Base-by-base conservation (phyloP, 2,113 vertebrate genomes). In the Reinhardtius hippoglossoides region DNA sequence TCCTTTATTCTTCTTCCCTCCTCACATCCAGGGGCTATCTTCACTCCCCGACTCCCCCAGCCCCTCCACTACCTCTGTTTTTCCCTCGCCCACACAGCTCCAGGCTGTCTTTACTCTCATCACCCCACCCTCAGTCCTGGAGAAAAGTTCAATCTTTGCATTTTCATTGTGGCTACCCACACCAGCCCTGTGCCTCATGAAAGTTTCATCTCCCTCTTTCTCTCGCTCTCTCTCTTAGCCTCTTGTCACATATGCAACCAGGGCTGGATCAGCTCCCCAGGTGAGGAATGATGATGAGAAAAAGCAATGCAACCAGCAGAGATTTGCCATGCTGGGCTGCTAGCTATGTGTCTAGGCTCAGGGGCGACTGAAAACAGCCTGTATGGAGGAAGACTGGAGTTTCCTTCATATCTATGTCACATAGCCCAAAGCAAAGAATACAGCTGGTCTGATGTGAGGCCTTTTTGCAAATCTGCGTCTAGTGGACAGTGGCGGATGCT, bases 91-190 rank as follows among this genome's bases (percentile, higher is more conserved):
- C 55, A 52, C 31, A 5, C 23, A 0, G 70, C 86, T 84, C 52
- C 40, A 55, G 78, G 81, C 75, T 68, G 70, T 84, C 85, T 81
- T n/a, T 72, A 57, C 79, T 90, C 82, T 81, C 78, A 63, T 79
- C 84, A 74, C 74, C 71, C 81, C 65, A 46, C 60, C 70, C 76
- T 71, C 61, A 21, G 63, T 89, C 77, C 68, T 56, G 75, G 65
- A 79, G 88, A 91, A 91, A 91, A 90, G 91, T 91, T 92, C 90
- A 91, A 82, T 87, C 90, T 90, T 89, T 92, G 91, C 87, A 93
- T 93, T 90, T 92, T 91, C 83, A 88, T 92, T 88, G 83, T 86
- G 74, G 68, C 57, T 78, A 64, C 75, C 74, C 74, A 76, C 87
- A 78, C 83, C 76, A 78, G 55, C 37, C 70, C 73, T 37, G 62